These are phyloP conservation scores for Meganola albula DNA, from an alignment of 2,888 invertebrate genomes.

Conservation along the genomic window DNA sequence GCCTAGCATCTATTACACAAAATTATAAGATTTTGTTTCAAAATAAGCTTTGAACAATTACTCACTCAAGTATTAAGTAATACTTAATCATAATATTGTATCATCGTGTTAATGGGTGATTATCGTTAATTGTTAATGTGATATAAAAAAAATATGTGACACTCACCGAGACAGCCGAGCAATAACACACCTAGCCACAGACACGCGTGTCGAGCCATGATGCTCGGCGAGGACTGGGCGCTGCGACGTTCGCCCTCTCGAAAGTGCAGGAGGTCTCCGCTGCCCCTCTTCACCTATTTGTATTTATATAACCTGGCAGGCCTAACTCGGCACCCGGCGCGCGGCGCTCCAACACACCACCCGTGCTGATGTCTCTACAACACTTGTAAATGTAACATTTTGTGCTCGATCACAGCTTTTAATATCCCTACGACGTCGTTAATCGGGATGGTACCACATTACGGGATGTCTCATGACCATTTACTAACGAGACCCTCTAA, in stretches of 20 bases:
- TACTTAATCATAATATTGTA: too few relatives aligned
- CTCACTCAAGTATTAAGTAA: too few relatives aligned
- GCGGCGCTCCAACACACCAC: constrained; percentile 44
- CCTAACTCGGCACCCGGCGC: constrained; percentile 44
- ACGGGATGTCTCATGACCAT: too few relatives aligned
- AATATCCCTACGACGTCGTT: constrained; percentile 52
- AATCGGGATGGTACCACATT: too few relatives aligned
- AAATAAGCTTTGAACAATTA: too few relatives aligned
- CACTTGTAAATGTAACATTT: constrained; percentile 46
- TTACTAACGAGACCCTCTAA: too few relatives aligned
- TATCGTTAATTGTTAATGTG: too few relatives aligned
- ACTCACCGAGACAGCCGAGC: constrained; percentile 71
- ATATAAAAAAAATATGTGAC: constrained; percentile 22
- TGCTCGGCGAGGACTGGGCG: constrained; percentile 71
- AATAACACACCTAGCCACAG: constrained; percentile 69
- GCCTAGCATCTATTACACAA: too few relatives aligned
- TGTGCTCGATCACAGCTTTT: constrained; percentile 51
- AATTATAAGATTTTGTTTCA: too few relatives aligned
- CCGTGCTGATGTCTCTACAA: constrained; percentile 54
- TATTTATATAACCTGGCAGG: constrained; percentile 73
- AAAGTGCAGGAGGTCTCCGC: constrained; percentile 72
- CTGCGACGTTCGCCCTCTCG: constrained; percentile 60
- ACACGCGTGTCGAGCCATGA: constrained; percentile 76
- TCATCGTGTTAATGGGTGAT: too few relatives aligned
- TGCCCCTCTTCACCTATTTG: constrained; percentile 76